phyloP scores from a whole-genome alignment of 92 coral and sea anemone species.

The Epizoanthus illoricatus region DNA sequence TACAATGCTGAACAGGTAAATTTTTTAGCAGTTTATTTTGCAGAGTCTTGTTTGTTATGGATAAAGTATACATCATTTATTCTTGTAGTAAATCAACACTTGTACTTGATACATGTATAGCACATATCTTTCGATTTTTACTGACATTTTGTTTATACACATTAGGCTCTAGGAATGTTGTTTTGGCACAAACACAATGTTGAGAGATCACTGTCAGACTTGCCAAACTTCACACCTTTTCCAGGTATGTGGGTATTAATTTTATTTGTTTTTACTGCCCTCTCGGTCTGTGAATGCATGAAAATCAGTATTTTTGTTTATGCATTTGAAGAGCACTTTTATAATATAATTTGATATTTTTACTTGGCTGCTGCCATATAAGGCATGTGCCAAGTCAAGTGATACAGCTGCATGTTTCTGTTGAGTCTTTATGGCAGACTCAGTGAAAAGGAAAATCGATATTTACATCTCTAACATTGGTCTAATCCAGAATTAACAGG shows the following conservation, averaged over 20 bases:
- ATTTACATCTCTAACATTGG: too few relatives aligned
- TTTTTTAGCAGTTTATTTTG: too few relatives aligned
- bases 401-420: too few relatives aligned
- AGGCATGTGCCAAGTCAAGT: too few relatives aligned
- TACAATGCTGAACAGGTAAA: conserved; percentile 95
- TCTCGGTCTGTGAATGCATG: not conserved
- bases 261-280: not conserved
- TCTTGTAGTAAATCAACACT: too few relatives aligned
- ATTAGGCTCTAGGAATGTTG: conserved; percentile 94
- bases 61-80: too few relatives aligned
- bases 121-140: not conserved
- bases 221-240: conserved; percentile 95
- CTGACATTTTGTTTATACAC: conserved; percentile 2
- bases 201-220: conserved; percentile 85
- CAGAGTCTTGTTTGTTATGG: not conserved
- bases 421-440: too few relatives aligned
- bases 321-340: too few relatives aligned
- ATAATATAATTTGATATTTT: not conserved
- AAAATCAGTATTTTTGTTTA: not conserved
- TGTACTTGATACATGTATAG: too few relatives aligned
- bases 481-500: too few relatives aligned
- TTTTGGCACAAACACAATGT: conserved; percentile 99
- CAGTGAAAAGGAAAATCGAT: too few relatives aligned
- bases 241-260: conserved; percentile 72
- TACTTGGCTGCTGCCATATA: too few relatives aligned